phyloP scores from a whole-genome alignment of 2,888 invertebrate genomes.

The Tupiocoris notatus region DNA sequence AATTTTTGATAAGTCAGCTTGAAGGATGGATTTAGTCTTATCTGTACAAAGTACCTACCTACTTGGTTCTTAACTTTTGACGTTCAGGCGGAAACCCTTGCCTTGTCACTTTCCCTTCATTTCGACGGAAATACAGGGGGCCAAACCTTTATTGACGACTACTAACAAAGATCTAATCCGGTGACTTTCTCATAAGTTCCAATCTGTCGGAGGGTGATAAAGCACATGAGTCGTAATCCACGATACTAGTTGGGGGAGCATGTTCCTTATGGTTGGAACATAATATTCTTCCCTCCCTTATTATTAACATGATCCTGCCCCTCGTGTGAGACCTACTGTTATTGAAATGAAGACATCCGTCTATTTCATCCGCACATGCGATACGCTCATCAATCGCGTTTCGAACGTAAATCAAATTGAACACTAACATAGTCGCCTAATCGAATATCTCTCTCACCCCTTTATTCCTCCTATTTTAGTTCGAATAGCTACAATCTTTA shows the following conservation, averaged over 20 bases:
- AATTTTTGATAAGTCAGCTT: not conserved
- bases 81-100: not conserved
- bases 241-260: not conserved
- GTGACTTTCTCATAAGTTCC: constrained; percentile 1
- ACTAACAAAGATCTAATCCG: constrained; percentile 26
- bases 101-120: not conserved
- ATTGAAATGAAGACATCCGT: not conserved
- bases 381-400: too few species aligned
- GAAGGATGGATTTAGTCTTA: not conserved
- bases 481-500: too few species aligned
- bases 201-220: constrained; percentile 10
- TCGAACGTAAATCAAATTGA: too few species aligned
- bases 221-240: constrained; percentile 16
- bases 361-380: not conserved
- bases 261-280: constrained; percentile 12
- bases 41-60: not conserved
- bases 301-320: not conserved
- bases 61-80: not conserved
- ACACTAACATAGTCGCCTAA: too few species aligned
- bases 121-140: not conserved
- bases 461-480: too few species aligned
- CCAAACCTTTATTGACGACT: constrained; percentile 19
- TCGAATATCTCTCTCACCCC: too few species aligned
- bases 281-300: not conserved
- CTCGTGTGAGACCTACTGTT: not conserved